phyloP scores from a whole-genome alignment of 37 sponge, comb jelly and placozoan species.

The Geodia barretti region DNA sequence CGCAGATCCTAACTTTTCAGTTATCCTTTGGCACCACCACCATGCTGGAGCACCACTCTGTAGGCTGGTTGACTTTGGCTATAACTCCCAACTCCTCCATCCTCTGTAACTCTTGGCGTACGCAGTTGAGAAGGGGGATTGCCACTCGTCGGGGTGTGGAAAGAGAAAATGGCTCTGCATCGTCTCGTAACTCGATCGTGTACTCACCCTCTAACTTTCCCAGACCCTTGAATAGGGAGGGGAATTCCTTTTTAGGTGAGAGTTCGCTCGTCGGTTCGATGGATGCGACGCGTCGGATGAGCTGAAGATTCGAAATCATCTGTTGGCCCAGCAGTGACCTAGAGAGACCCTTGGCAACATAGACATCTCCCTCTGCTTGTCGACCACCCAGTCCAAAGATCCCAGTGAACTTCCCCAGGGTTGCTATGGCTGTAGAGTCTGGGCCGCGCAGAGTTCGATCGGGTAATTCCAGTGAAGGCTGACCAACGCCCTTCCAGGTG shows the following conservation, averaged over 20 bases:
- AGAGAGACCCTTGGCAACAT: slow-evolving; percentile 13
- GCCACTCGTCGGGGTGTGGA: slow-evolving; percentile 45
- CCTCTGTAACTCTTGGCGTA: slow-evolving; percentile 34
- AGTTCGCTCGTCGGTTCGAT: slow-evolving; percentile 1
- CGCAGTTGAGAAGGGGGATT: slow-evolving; percentile 27
- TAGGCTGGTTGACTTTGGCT: neutral
- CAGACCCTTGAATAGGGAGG: slow-evolving; percentile 32
- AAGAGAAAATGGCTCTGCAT: slow-evolving; percentile 24
- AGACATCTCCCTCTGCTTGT: neutral
- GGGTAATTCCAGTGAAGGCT: neutral
- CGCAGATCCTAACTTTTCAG: slow-evolving; percentile 44
- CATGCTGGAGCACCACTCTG: slow-evolving; percentile 47
- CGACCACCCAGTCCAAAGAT: neutral
- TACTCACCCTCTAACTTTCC: slow-evolving; percentile 46
- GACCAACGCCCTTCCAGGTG: neutral
- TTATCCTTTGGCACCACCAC: slow-evolving; percentile 44
- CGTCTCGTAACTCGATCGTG: slow-evolving; percentile 19
- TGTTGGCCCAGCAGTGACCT: slow-evolving; percentile 38
- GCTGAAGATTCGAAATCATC: slow-evolving; percentile 27
- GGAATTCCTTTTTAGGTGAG: slow-evolving; percentile 8
- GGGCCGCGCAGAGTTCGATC: slow-evolving; percentile 16
- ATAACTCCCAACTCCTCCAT: slow-evolving; percentile 40
- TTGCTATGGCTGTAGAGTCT: neutral
- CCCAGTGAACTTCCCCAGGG: slow-evolving; percentile 1
- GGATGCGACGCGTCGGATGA: slow-evolving; percentile 6